These are phyloP conservation scores for Alligator mississippiensis DNA, from an alignment of 2,113 vertebrate species.

Conservation along the genomic window DNA sequence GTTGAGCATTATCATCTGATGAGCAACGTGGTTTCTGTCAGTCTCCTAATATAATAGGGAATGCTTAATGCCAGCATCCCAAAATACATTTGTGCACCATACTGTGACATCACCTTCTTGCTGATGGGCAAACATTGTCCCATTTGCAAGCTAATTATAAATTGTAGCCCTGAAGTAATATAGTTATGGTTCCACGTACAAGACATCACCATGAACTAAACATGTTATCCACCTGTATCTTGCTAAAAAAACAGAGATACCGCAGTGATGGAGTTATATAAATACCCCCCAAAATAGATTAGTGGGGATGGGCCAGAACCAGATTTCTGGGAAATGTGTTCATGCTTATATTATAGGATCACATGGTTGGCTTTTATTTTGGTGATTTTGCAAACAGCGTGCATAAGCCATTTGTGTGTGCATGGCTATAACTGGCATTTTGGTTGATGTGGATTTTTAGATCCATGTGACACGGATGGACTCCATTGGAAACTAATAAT, in stretches of 20 bases:
- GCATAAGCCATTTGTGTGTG: background rate
- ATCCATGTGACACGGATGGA: background rate
- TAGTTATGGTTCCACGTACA: background rate
- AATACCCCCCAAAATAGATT: background rate
- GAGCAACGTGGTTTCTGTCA: background rate
- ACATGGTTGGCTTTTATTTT: rapidly evolving
- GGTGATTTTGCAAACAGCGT: background rate
- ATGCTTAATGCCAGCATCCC: background rate
- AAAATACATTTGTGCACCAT: background rate
- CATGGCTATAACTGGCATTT: background rate
- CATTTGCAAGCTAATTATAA: background rate
- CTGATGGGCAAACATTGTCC: background rate
- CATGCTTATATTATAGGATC: background rate
- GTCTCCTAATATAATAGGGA: background rate
- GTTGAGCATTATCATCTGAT: background rate
- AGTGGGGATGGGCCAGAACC: background rate
- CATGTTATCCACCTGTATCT: background rate
- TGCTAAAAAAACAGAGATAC: background rate
- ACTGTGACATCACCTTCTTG: background rate
- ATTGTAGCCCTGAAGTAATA: background rate
- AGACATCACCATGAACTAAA: background rate
- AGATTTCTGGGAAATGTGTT: rapidly evolving
- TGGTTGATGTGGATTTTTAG: background rate
- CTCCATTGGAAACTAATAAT: background rate
- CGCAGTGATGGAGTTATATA: background rate